phyloP scores from a whole-genome alignment of 2,797 vertebrate species.

The Aselliscus stoliczkanus region DNA sequence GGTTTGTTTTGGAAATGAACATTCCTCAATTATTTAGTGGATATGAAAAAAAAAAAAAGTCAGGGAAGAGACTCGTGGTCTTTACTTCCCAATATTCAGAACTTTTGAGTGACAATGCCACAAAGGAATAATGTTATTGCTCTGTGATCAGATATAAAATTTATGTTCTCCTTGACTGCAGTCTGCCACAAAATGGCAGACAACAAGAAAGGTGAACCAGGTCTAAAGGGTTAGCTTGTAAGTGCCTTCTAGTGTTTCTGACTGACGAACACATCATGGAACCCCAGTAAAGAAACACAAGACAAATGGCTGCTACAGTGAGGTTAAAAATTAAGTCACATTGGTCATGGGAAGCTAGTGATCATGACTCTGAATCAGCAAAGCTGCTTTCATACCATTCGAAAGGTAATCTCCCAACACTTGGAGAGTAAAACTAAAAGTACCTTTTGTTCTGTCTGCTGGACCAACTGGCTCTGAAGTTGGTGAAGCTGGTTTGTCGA shows the following conservation, averaged over 20 bases:
- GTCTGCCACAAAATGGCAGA: not conserved
- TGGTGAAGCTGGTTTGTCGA: constrained; percentile 92
- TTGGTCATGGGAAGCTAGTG: constrained; percentile 69
- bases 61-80: not conserved
- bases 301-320: constrained; percentile 56
- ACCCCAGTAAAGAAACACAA: constrained; percentile 34
- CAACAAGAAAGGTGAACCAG: not conserved
- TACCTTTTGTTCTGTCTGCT: constrained; percentile 97
- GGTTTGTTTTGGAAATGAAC: constrained; percentile 18
- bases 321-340: constrained; percentile 74
- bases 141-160: constrained; percentile 9
- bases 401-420: not conserved
- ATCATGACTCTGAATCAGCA: constrained; percentile 60
- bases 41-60: not conserved
- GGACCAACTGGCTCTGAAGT: constrained; percentile 92
- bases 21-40: not conserved
- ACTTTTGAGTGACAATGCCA: constrained; percentile 17
- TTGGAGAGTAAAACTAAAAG: not conserved
- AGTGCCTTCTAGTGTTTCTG: constrained; percentile 30
- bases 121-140: not conserved
- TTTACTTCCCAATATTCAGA: not conserved
- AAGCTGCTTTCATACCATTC: constrained; percentile 32
- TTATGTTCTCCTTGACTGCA: constrained; percentile 12
- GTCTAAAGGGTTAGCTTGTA: not conserved
- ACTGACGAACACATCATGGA: constrained; percentile 62